Conservation (phyloP, 2,113 vertebrate genomes). For the Hippolais icterina region DNA sequence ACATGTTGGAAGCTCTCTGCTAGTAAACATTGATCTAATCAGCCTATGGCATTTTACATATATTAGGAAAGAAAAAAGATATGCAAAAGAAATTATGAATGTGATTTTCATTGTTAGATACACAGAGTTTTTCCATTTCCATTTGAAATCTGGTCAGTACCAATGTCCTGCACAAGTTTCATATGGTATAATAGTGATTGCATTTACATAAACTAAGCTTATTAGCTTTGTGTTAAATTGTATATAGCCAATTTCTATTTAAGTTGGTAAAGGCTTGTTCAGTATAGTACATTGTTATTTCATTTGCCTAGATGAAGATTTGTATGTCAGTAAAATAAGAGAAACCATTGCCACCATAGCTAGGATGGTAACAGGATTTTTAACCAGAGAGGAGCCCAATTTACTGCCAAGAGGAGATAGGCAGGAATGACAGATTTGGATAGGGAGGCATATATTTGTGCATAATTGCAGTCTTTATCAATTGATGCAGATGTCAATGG, state of each 20-base stretch:
- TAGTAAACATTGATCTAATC: neutral
- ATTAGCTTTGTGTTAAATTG: neutral
- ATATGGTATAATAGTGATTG: neutral
- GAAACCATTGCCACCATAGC: neutral
- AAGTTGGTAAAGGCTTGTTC: neutral
- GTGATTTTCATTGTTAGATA: neutral
- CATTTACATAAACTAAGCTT: neutral
- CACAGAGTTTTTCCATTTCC: neutral
- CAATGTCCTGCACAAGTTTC: neutral
- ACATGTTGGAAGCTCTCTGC: neutral
- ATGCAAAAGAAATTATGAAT: neutral
- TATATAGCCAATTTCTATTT: neutral
- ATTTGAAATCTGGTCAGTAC: neutral
- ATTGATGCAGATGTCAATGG: neutral
- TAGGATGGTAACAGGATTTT: neutral
- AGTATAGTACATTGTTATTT: neutral
- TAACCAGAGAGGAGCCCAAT: neutral
- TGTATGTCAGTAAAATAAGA: neutral
- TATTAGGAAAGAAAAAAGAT: neutral
- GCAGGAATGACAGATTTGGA: neutral
- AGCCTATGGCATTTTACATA: neutral
- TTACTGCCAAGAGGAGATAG: neutral
- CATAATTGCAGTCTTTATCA: neutral
- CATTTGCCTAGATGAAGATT: neutral
- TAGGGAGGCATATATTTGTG: neutral